phyloP scores from a whole-genome alignment of 2,797 vertebrate genomes.

The Neosilurus hyrtlii region DNA sequence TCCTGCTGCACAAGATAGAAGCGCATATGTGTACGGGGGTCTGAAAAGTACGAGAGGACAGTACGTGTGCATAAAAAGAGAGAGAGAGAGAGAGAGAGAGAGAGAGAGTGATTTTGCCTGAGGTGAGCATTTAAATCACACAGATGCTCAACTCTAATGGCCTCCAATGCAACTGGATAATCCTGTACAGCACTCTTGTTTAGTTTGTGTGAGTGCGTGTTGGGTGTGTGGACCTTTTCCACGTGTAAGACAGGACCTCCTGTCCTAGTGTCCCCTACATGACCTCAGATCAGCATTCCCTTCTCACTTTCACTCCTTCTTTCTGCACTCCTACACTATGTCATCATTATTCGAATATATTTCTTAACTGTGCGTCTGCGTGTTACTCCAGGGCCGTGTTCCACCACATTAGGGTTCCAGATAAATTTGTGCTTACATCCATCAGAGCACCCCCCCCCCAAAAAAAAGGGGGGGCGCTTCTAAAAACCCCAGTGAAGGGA shows the following conservation, averaged over 20 bases:
- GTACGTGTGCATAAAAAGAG: neutral
- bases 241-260: slow-evolving; percentile 57
- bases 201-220: neutral
- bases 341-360: slow-evolving; percentile 35
- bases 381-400: slow-evolving; percentile 1
- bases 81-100: too few species aligned
- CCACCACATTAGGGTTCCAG: slow-evolving; percentile 8
- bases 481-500: slow-evolving; percentile 4
- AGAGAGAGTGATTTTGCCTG: neutral
- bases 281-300: slow-evolving; percentile 28
- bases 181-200: neutral
- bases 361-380: neutral
- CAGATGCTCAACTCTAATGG: neutral
- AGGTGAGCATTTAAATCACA: slow-evolving; percentile 1
- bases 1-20: slow-evolving; percentile 65
- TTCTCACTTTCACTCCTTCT: neutral
- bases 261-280: slow-evolving; percentile 36
- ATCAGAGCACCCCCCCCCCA: neutral
- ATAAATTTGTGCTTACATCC: slow-evolving; percentile 5
- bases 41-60: neutral
- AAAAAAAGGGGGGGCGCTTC: too few species aligned
- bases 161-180: slow-evolving; percentile 4
- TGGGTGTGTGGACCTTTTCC: neutral
- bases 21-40: slow-evolving; percentile 26
- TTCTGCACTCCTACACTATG: slow-evolving; percentile 13